These are phyloP conservation scores for Panzeria rudis DNA, from an alignment of 2,888 invertebrate genomes.

Conservation along the genomic window DNA sequence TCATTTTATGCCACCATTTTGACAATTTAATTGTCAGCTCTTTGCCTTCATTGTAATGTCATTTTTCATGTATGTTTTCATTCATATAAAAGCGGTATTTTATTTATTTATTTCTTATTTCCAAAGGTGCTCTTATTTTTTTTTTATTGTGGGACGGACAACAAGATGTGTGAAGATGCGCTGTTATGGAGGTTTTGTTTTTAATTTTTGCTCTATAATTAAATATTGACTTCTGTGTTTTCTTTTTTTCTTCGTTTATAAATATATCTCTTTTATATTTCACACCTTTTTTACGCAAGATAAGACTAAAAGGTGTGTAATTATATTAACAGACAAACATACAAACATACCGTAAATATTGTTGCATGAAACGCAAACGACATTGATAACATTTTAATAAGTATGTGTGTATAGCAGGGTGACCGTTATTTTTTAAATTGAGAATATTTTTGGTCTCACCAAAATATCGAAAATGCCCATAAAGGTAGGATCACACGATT, in stretches of 20 bases:
- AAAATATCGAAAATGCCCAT: too few relatives aligned
- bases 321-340: not conserved
- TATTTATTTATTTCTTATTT: conserved; percentile 1
- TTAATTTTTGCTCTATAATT: conserved; percentile 62
- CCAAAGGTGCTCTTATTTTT: conserved; percentile 9
- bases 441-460: too few relatives aligned
- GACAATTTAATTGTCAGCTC: conserved; percentile 72
- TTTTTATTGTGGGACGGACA: conserved; percentile 5
- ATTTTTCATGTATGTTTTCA: conserved; percentile 61
- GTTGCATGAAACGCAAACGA: not conserved
- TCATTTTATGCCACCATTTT: conserved; percentile 73
- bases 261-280: conserved; percentile 51
- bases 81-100: conserved; percentile 5
- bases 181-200: conserved; percentile 19
- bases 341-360: not conserved
- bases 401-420: too few relatives aligned
- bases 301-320: conserved; percentile 54
- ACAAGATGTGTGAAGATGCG: conserved; percentile 59
- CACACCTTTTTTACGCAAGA: conserved; percentile 55
- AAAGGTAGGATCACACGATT: too few relatives aligned
- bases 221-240: conserved; percentile 68
- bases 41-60: conserved; percentile 67
- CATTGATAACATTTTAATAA: too few relatives aligned
- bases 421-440: too few relatives aligned
- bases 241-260: conserved; percentile 18